A percentile compares a stretch with the other conserved stretches of the same genome.
Evolutionary conservation across 2,888 invertebrate species (phyloP).

Genomic region (Phrixothrix hirtus): DNA sequence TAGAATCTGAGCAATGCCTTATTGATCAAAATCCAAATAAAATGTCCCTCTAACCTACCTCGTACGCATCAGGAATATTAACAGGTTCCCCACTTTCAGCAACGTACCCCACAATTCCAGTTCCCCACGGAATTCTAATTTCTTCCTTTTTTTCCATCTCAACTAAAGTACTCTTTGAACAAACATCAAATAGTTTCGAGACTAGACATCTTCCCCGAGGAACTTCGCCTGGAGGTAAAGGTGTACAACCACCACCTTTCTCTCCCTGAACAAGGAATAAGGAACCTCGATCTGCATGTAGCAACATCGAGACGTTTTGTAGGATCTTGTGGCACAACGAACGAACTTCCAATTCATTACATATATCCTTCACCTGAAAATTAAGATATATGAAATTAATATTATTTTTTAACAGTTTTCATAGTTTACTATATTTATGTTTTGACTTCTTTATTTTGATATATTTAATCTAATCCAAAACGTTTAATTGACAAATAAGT

Average conservation of each 20-base stretch:
- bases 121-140: conserved; percentile 92
- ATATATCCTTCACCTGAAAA: conserved; percentile 86
- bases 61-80: conserved; percentile 94
- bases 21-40: too few relatives aligned
- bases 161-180: conserved; percentile 86
- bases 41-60: conserved; percentile 60
- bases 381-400: too few relatives aligned
- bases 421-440: too few relatives aligned
- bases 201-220: conserved; percentile 73
- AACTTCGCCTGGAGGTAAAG: conserved; percentile 48
- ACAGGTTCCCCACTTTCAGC: conserved; percentile 91
- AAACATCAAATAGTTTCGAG: conserved; percentile 94
- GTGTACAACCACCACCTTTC: conserved; percentile 52
- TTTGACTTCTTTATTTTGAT: too few relatives aligned
- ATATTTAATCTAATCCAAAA: too few relatives aligned
- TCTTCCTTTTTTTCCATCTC: conserved; percentile 93
- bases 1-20: too few relatives aligned
- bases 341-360: conserved; percentile 92
- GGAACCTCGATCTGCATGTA: conserved; percentile 91
- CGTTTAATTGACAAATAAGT: neutral
- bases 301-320: conserved; percentile 89
- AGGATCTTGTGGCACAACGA: conserved; percentile 94
- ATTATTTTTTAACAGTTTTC: too few relatives aligned
- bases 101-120: conserved; percentile 93
- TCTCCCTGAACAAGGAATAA: conserved; percentile 87